Percentiles rank a stretch among this genome's conserved stretches.
These are phyloP conservation scores for Anastrepha obliqua DNA, from an alignment of 1,140 invertebrate species.

Conservation along the genomic window DNA sequence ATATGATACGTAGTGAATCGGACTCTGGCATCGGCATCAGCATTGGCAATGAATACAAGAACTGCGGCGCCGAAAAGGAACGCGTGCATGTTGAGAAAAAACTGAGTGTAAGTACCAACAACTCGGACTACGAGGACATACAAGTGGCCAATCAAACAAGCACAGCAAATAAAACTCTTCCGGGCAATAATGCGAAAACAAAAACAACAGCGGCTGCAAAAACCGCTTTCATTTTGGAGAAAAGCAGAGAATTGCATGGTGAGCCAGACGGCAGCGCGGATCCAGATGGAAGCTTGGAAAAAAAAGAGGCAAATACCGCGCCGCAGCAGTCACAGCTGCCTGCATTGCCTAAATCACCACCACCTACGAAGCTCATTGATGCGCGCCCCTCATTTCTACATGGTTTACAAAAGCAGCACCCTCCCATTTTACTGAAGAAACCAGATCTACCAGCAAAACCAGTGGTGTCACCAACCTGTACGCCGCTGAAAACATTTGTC, in stretches of 20 bases:
- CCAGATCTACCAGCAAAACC: constrained; percentile 81
- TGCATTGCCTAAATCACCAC: constrained; percentile 80
- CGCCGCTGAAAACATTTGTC: constrained; percentile 56
- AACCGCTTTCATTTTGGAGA: constrained; percentile 70
- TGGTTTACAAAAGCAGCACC: constrained; percentile 74
- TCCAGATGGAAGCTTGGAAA: constrained; percentile 78
- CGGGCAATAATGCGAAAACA: constrained; percentile 39
- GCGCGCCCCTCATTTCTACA: constrained; percentile 84
- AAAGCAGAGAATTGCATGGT: constrained; percentile 84
- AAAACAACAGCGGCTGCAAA: constrained; percentile 52
- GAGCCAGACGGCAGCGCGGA: constrained; percentile 88
- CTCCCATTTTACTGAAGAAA: constrained; percentile 75
- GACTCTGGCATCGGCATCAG: constrained; percentile 73
- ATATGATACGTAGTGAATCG: constrained; percentile 74
- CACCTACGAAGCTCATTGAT: constrained; percentile 76
- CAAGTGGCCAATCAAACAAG: constrained; percentile 67
- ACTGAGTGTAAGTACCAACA: constrained; percentile 71
- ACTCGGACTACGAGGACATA: constrained; percentile 73
- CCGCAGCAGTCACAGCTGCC: constrained; percentile 72
- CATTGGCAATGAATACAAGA: constrained; percentile 71
- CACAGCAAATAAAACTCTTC: neutral
- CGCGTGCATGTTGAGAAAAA: constrained; percentile 66
- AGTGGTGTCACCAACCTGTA: constrained; percentile 66
- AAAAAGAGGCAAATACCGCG: constrained; percentile 59
- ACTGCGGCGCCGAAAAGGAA: constrained; percentile 59